Evolutionary conservation across 35 echinoderm and acorn worm genomes (phyloP), one percentile per base, ranked within the genome.

Genomic region (Acanthaster planci): DNA sequence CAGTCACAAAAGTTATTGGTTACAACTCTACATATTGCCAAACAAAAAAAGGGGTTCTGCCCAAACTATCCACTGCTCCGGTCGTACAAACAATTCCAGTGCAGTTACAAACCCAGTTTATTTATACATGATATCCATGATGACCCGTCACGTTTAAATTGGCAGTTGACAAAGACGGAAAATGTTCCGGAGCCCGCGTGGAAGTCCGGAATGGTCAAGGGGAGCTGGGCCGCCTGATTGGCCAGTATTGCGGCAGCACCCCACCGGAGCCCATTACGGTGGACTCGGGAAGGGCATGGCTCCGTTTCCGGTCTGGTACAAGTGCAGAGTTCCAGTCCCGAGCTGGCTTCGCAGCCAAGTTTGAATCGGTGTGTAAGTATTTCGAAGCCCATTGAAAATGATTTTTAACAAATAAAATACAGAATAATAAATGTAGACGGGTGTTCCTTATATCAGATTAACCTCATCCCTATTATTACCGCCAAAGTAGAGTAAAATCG

Each of bases 291-390:
- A 37, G 40, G 5, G 18, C 89, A 3, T 97, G 90, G 90, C 29
- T 97, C 30, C 82, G 90, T 52, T 93, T 97, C 78, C 38, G 86
- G 26, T 77, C 90, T 37, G 78, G 90, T 9, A 42, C 76, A 23
- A 54, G 32, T 6, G 32, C 60, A 7, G 35, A 81, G 68, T 80
- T 67, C 39, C 56, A 40, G 64, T 72, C 64, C 0, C 72, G 51
- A 37, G 52, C 86, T 31, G 90, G 94, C 3, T 93, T 97, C 39
- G 38, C 80, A 12, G 68, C 84, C 29, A 27, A 79, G 80, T 97
- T 91, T 79, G 39, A 97, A 80, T 93, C 90, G 86, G 94, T 92
- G 87, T 87, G 94, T 97, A 93, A 92, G 94, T 92, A 88, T 56
- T 29, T 17, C n/a, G 60, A 67, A 18, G 4, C 12, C 12, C 42